Evolutionary conservation across 2,888 invertebrate genomes (phyloP).

Genomic region (Athetis lepigone): DNA sequence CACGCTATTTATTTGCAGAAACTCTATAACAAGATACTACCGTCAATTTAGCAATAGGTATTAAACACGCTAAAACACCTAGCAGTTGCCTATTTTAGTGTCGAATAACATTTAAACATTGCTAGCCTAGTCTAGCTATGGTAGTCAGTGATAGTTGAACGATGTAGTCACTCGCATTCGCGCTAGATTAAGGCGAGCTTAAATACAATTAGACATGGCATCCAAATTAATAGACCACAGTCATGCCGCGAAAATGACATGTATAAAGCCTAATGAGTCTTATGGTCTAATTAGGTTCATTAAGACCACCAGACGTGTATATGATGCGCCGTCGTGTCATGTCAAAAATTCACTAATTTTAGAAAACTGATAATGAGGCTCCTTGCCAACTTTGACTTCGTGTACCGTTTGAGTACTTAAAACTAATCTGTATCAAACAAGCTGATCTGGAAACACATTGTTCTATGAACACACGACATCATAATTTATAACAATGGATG

Average conservation of each 20-base stretch:
- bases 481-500: too few species aligned
- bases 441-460: too few species aligned
- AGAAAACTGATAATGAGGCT: too few species aligned
- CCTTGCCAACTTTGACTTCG: too few species aligned
- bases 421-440: too few species aligned
- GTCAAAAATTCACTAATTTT: too few species aligned
- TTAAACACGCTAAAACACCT: constrained; percentile 30
- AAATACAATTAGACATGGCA: neutral
- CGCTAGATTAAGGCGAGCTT: neutral
- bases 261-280: too few species aligned
- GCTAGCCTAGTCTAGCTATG: constrained; percentile 14
- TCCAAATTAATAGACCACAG: neutral
- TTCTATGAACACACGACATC: too few species aligned
- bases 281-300: too few species aligned
- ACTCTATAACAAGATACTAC: neutral
- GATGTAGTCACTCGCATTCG: constrained; percentile 1
- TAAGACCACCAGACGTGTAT: neutral
- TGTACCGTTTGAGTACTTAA: too few species aligned
- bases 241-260: too few species aligned
- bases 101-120: constrained; percentile 6
- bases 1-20: neutral
- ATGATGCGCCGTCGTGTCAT: too few species aligned
- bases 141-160: constrained; percentile 6
- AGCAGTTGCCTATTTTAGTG: neutral
- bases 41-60: constrained; percentile 12